phyloP scores from a whole-genome alignment of 2,797 vertebrate genomes.

The Chaunax sp. region DNA sequence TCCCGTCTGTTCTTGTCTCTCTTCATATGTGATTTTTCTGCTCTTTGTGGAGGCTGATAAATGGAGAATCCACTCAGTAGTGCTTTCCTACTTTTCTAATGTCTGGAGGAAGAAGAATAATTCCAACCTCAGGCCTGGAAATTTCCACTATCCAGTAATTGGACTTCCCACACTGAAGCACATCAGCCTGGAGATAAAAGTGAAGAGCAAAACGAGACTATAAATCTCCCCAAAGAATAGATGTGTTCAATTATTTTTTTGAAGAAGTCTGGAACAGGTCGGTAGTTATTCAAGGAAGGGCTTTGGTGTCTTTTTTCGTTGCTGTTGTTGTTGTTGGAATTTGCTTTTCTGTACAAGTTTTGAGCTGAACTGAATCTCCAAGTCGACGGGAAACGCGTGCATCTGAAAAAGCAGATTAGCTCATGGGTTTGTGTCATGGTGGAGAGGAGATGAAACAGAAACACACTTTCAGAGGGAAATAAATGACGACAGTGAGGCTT shows the following conservation, averaged over 20 bases:
- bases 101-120: conserved; percentile 4
- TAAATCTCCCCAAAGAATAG: conserved; percentile 29
- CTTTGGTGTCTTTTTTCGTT: background rate
- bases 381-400: background rate
- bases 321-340: background rate
- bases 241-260: conserved; percentile 33
- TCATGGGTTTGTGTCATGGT: background rate
- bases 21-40: conserved; percentile 29
- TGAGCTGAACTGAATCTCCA: conserved; percentile 14
- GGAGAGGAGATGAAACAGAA: conserved; percentile 49
- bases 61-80: conserved; percentile 14
- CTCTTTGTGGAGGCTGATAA: conserved; percentile 28
- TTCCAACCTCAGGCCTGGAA: conserved; percentile 24
- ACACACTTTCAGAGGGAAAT: conserved; percentile 60
- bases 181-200: conserved; percentile 29
- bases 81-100: conserved; percentile 20
- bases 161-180: conserved; percentile 24
- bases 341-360: background rate
- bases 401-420: conserved; percentile 3
- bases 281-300: conserved; percentile 13
- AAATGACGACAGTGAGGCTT: conserved; percentile 40
- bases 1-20: conserved; percentile 43
- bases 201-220: conserved; percentile 6
- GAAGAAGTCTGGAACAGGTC: conserved; percentile 10
- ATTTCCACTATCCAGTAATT: conserved; percentile 48